Evolutionary conservation across 2,797 vertebrate genomes (phyloP).

Genomic region (Oreochromis grahami): DNA sequence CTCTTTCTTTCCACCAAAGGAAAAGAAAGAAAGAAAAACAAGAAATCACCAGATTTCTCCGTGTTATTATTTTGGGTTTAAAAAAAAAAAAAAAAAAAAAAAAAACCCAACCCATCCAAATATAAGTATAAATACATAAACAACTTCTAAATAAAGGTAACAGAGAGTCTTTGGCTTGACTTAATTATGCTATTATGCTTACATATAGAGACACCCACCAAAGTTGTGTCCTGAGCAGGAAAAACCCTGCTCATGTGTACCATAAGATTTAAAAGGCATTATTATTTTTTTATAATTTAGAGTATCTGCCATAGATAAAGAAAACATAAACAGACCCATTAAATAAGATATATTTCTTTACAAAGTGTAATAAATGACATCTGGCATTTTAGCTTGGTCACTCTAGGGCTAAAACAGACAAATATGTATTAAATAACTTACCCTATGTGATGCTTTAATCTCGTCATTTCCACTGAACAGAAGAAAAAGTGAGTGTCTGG

Average conservation of each 20-base stretch:
- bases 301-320: background rate
- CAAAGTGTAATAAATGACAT: background rate
- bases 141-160: background rate
- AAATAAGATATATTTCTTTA: background rate
- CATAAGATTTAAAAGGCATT: background rate
- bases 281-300: background rate
- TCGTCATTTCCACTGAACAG: conserved; percentile 23
- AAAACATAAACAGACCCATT: background rate
- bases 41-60: too few species aligned
- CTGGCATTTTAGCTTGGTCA: background rate
- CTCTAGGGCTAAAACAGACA: background rate
- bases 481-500: background rate
- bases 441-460: conserved; percentile 22
- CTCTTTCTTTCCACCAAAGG: too few species aligned
- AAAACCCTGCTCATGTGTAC: background rate
- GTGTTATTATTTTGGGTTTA: too few species aligned
- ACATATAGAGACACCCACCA: background rate
- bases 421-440: conserved; percentile 25
- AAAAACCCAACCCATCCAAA: too few species aligned
- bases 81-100: too few species aligned
- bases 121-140: background rate
- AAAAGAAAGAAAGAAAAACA: too few species aligned
- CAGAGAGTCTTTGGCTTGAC: background rate
- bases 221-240: background rate
- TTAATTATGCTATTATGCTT: background rate